Evolutionary conservation across 2,797 vertebrate genomes (phyloP), one percentile per base, ranked within the genome.

Genomic region (Gambusia yucatana): DNA sequence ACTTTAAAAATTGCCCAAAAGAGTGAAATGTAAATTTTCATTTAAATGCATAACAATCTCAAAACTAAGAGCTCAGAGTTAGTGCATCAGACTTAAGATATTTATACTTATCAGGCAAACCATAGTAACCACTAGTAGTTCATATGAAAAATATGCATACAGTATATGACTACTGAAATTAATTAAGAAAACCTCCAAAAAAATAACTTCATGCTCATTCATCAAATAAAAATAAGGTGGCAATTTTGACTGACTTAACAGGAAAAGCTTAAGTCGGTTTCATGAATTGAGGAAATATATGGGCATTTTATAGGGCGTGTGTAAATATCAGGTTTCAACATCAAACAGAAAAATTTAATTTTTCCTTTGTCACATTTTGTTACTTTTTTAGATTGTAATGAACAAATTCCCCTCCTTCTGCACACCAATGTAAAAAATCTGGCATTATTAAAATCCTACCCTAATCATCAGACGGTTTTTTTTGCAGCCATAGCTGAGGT

Each of bases 381-480:
- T 82, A 78, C 70, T 75, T 30, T 28, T 30, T 77, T 82, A 88
- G 85, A 81, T 84, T 90, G 88, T 83, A 33, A 71, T 78, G 79
- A 83, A 71, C 77, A 82, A 33, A 86, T 86, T 85, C 81, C 69
- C 81, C 70, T 85, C 82, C 84, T 82, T 89, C 82, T 86, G 85
- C 82, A 76, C 74, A 82, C 77, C 85, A 79, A 83, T 84, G 80
- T 70, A 80, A 85, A 88, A 93, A 92, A 90, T 87, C 76, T 84
- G 82, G 75, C 78, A 91, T 90, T 89, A 91, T 92, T 92, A 89
- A 92, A 93, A 92, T 79, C 67, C 82, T 76, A 72, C 87, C 80
- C 83, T 89, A 92, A 92, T 92, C 88, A 92, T 90, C 84, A 84
- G 82, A 80, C 70, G 36, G 87, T 77, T 92, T 91, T 90, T 92